These are phyloP conservation scores for Eudasyphora cyanicolor DNA, from an alignment of 2,888 invertebrate species.

Conservation along the genomic window DNA sequence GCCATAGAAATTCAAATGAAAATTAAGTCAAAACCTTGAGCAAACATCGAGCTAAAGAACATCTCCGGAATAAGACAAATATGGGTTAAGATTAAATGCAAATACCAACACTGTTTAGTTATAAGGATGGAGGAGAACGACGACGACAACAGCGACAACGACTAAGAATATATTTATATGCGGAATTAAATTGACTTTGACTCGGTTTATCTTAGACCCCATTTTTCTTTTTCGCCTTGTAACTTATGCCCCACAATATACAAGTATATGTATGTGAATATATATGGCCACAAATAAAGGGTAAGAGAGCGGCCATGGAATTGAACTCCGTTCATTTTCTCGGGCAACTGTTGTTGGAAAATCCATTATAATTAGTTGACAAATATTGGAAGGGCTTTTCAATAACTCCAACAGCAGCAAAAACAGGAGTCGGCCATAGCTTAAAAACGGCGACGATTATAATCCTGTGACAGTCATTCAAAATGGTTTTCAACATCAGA, in stretches of 20 bases:
- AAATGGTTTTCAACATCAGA: background rate
- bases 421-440: too few relatives aligned
- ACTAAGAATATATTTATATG: slow-evolving; percentile 10
- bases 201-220: slow-evolving; percentile 21
- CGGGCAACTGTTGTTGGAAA: slow-evolving; percentile 26
- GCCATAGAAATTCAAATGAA: slow-evolving; percentile 28
- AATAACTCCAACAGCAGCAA: slow-evolving; percentile 2
- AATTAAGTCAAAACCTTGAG: slow-evolving; percentile 32
- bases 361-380: slow-evolving; percentile 44
- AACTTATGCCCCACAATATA: background rate
- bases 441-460: background rate
- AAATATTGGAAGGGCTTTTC: slow-evolving; percentile 45
- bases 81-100: slow-evolving; percentile 50
- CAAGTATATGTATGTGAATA: too few relatives aligned
- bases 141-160: background rate
- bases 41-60: slow-evolving; percentile 8
- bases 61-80: slow-evolving; percentile 37
- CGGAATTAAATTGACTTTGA: slow-evolving; percentile 33
- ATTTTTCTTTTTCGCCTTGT: background rate
- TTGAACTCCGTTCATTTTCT: too few relatives aligned
- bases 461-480: slow-evolving; percentile 1
- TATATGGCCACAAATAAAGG: too few relatives aligned
- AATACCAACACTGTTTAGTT: too few relatives aligned
- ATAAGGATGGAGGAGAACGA: too few relatives aligned
- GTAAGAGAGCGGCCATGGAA: background rate